Base-by-base conservation (phyloP, 2,888 invertebrate genomes). In the Yponomeuta evonymella region DNA sequence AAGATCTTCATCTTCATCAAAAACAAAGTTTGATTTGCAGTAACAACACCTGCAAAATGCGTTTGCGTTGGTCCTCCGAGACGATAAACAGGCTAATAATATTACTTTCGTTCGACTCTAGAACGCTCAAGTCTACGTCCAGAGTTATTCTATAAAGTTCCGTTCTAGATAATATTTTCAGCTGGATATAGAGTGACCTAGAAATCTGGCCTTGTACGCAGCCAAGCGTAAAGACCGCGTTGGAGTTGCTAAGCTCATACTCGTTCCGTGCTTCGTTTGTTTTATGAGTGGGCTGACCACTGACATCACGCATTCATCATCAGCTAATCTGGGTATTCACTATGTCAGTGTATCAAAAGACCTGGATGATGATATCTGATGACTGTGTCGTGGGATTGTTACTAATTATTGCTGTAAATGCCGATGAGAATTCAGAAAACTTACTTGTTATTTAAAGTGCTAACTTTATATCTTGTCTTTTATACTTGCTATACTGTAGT, bases 131-230 rank as follows among this genome's bases (percentile, higher is more conserved):
- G 51, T 58, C 12, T 43, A 43, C 43, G 51, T 58, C 51, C 43
- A 43, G 43, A 58, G 51, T 58, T 58, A 12, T 58, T 58, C 15
- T 15, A 58, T 58, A 58, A 15, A 58, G 51, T 23, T 43, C 43
- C 51, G 68, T 43, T 62, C 66, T 30, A 62, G 51, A 69, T 71
- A 51, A 48, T 67, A 43, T 71, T 63, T 71, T 64, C 68, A 43
- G n/a, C 67, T 58, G 51, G 12, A n/a, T 33, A 33, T 12, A 63
- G 62, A 30, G 23, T 75, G 79, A 79, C 79, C 79, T 75, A 78
- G 77, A 80, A 79, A 75, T 76, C 79, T 79, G 77, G 76, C 82
- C 82, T 83, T 81, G 79, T 73, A 75, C 58, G 48, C 33, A 67
- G 67, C 36, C 67, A 29, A 58, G 51, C 51, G 15, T 58, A 15